Percentiles rank a stretch among this genome's conserved stretches.
These are phyloP conservation scores for Drosophila willistoni DNA, from an alignment of 1,140 invertebrate genomes.

Conservation along the genomic window DNA sequence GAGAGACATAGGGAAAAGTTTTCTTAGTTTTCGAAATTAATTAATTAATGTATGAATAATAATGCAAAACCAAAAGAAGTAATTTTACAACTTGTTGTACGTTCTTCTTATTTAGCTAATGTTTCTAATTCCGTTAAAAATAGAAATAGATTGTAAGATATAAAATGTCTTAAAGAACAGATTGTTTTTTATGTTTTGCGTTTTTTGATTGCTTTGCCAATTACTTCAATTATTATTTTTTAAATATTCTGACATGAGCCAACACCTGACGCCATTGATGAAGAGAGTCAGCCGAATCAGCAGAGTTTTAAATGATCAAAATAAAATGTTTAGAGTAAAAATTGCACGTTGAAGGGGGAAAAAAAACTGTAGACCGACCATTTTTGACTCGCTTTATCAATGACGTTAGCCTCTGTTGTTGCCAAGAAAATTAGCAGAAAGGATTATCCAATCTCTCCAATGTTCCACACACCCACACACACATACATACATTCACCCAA, in stretches of 20 bases:
- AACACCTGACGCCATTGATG: constrained; percentile 78
- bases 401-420: constrained; percentile 78
- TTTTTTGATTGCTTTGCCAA: constrained; percentile 18
- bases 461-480: constrained; percentile 21
- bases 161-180: constrained; percentile 36
- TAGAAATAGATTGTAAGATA: constrained; percentile 19
- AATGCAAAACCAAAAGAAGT: constrained; percentile 49
- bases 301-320: constrained; percentile 33
- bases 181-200: background rate
- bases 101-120: constrained; percentile 55
- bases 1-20: constrained; percentile 67
- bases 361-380: background rate
- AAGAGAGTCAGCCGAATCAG: constrained; percentile 37
- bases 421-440: constrained; percentile 33
- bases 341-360: constrained; percentile 28
- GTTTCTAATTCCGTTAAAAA: constrained; percentile 24
- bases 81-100: constrained; percentile 60
- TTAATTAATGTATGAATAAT: constrained; percentile 45
- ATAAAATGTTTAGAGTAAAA: constrained; percentile 20
- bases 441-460: background rate
- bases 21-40: constrained; percentile 45
- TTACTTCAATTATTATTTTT: constrained; percentile 22
- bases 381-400: constrained; percentile 46
- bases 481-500: constrained; percentile 32
- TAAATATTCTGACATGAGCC: constrained; percentile 54